Evolutionary conservation across 2,797 vertebrate genomes (phyloP).

Genomic region (Onychomys arenicola): DNA sequence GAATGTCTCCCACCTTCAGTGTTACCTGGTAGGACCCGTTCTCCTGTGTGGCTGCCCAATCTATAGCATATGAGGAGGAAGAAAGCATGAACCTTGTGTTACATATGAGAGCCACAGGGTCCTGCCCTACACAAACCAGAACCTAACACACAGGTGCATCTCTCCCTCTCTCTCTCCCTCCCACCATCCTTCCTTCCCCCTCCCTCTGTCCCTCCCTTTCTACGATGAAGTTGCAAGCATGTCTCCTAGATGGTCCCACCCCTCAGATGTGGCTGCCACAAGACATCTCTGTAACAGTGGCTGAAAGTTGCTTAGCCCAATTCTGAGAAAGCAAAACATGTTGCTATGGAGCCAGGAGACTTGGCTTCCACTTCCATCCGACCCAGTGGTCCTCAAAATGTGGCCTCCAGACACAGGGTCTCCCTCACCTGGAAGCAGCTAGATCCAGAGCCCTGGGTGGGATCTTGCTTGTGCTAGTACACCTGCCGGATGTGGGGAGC

Average conservation of each 20-base stretch:
- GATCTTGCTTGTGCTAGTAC: no score
- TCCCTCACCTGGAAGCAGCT: not conserved
- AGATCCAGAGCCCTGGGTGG: no score
- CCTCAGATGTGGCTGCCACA: constrained; percentile 62
- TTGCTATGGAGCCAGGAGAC: not conserved
- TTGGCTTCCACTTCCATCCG: not conserved
- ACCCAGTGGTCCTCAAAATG: not conserved
- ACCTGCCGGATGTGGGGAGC: not conserved
- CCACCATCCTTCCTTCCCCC: fast-evolving
- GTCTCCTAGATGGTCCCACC: constrained; percentile 40
- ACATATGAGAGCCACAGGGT: not conserved
- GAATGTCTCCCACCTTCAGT: not conserved
- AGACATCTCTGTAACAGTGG: constrained; percentile 69
- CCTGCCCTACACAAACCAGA: not conserved
- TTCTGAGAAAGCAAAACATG: constrained; percentile 30
- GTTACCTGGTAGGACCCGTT: no score
- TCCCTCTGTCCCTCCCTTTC: not conserved
- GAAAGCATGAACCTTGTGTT: not conserved
- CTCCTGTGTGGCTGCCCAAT: not conserved
- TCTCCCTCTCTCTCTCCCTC: no score
- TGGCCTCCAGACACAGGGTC: not conserved
- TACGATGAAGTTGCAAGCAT: constrained; percentile 30
- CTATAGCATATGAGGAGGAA: not conserved
- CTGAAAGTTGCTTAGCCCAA: constrained; percentile 52
- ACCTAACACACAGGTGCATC: not conserved